Conservation (phyloP, 2,888 invertebrate species). For the Cerceris ruficornis region DNA sequence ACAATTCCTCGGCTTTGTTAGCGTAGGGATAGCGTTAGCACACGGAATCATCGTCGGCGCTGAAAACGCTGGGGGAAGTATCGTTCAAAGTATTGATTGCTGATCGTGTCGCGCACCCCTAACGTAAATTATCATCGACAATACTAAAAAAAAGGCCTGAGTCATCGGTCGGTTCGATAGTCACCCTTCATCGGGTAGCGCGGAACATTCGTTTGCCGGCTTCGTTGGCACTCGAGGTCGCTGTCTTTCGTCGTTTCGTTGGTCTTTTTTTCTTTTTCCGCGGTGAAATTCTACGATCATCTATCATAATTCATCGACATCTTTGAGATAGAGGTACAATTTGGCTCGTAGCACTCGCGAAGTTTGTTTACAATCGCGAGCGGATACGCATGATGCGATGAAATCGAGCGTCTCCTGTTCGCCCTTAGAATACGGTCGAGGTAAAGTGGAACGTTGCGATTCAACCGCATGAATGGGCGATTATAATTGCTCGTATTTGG, state of each 20-base stretch:
- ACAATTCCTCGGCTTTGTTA: slow-evolving; percentile 27
- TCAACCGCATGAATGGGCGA: too few relatives aligned
- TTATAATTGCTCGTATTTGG: too few relatives aligned
- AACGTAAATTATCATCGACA: slow-evolving; percentile 77
- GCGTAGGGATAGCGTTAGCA: slow-evolving; percentile 30
- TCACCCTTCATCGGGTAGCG: slow-evolving; percentile 65
- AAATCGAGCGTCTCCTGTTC: neutral
- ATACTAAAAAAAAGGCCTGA: slow-evolving; percentile 76
- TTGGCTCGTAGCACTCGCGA: slow-evolving; percentile 14
- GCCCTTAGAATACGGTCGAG: too few relatives aligned
- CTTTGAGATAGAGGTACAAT: slow-evolving; percentile 31
- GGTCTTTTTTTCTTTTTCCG: slow-evolving; percentile 21
- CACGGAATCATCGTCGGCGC: slow-evolving; percentile 32
- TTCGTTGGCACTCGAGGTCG: slow-evolving; percentile 48
- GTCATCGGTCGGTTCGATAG: slow-evolving; percentile 73
- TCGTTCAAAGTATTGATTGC: slow-evolving; percentile 76
- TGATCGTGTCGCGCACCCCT: slow-evolving; percentile 77
- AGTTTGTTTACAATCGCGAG: slow-evolving; percentile 12
- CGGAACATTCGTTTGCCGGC: slow-evolving; percentile 47
- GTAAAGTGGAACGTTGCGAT: too few relatives aligned
- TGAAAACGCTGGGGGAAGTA: slow-evolving; percentile 52
- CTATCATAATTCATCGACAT: slow-evolving; percentile 54
- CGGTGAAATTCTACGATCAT: slow-evolving; percentile 34
- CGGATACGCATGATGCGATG: slow-evolving; percentile 14
- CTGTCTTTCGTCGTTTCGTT: slow-evolving; percentile 41